Base-by-base conservation (phyloP, 1,140 invertebrate species). In the Propsilocerus akamusi region DNA sequence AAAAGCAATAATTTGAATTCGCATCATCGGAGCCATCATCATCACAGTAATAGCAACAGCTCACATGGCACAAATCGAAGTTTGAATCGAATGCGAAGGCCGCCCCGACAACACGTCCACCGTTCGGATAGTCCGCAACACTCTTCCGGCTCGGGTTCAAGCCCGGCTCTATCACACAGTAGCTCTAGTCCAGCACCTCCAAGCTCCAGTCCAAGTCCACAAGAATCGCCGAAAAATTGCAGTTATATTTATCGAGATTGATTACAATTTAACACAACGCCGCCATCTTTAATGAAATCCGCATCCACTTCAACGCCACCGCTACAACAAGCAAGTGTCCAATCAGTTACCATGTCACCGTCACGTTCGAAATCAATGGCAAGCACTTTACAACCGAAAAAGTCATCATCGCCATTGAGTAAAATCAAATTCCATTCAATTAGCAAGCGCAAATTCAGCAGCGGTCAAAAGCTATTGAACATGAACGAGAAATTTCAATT, bases 231-330 rank as follows among this genome's bases (percentile, higher is more conserved):
- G 51, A 65, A 65, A 60, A 65, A 65, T 55, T 65, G 63, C 58
- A 65, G 63, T 53, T 65, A 65, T 51, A 65, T 65, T 55, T 65
- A 65, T 55, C 63, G 63, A 62, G 63, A 65, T 64, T 65, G 63
- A 65, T 65, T 65, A 60, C 62, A 62, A 62, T 62, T 58, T 53
- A 65, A 65, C 54, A 62, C 63, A 55, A 65, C 34, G 34, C 34
- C 34, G 34, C 34, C 34, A 41, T 41, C 34, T 20, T 41, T 41
- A 17, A 41, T 41, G 34, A 41, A 41, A 20, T 20, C 17, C 14
- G 17, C 17, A 20, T 20, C 34, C 17, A 20, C 34, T 8, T 20
- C 14, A 11, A 37, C 20, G n/a, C n/a, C n/a, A n/a, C 28, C 10
- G n/a, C n/a, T 30, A 30, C n/a, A n/a, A 11, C 12, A 37, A 17